phyloP scores from a whole-genome alignment of 2,113 vertebrate genomes.

The Plecotus auritus region DNA sequence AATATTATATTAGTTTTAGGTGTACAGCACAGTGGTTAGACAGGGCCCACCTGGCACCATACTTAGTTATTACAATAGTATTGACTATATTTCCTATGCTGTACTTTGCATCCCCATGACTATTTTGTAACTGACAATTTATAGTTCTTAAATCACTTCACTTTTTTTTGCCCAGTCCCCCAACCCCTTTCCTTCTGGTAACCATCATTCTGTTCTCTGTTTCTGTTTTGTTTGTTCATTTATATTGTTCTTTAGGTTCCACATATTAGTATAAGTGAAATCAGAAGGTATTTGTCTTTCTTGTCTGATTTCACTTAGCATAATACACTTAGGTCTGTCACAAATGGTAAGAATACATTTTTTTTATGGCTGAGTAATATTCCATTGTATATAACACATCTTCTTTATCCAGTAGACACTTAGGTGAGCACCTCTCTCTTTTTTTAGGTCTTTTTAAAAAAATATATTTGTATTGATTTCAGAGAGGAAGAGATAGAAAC shows the following conservation, averaged over 20 bases:
- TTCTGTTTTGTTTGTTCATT: background rate
- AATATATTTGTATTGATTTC: too few species aligned
- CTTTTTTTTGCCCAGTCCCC: background rate
- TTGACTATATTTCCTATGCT: background rate
- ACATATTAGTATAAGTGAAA: background rate
- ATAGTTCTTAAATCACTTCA: background rate
- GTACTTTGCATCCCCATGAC: background rate
- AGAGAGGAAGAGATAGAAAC: too few species aligned
- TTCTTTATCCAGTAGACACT: background rate
- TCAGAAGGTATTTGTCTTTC: background rate
- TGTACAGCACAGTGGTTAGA: background rate
- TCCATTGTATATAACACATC: background rate
- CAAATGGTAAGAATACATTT: background rate
- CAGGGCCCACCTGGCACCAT: background rate
- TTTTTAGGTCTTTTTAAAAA: too few species aligned
- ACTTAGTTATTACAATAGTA: background rate
- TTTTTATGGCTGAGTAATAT: background rate
- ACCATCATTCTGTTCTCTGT: background rate
- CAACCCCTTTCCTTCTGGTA: background rate
- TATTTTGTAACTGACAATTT: background rate
- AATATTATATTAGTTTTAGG: background rate
- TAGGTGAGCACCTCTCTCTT: background rate
- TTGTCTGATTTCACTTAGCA: background rate
- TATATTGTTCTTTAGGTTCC: background rate
- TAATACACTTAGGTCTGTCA: background rate